Conservation (phyloP, 2,888 invertebrate genomes). For the Tipula vernalis region DNA sequence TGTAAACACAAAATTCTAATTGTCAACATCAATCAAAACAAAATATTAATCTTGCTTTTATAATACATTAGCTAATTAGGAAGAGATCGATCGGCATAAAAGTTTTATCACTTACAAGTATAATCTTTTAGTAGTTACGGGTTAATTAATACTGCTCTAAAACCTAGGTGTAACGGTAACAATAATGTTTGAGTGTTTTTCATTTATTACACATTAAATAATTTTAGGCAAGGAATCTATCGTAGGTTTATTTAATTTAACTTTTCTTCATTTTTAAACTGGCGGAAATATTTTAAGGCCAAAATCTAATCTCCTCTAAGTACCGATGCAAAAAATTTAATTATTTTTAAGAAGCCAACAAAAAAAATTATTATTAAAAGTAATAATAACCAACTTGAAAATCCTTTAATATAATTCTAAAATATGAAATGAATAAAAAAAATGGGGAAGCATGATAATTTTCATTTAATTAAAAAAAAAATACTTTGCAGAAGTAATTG, state of each 20-base stretch:
- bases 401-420: neutral
- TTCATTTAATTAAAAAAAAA: neutral
- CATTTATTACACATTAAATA: too few relatives aligned
- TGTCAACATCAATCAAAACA: too few relatives aligned
- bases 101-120: too few relatives aligned
- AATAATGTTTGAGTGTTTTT: neutral
- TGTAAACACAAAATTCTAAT: too few relatives aligned
- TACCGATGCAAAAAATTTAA: neutral
- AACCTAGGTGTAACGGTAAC: neutral
- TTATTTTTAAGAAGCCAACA: neutral
- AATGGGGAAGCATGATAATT: neutral
- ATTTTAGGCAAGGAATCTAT: neutral
- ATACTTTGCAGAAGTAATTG: too few relatives aligned
- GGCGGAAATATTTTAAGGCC: neutral
- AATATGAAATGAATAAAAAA: neutral
- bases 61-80: too few relatives aligned
- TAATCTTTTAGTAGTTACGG: too few relatives aligned
- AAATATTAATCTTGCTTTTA: too few relatives aligned
- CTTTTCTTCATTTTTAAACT: neutral
- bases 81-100: too few relatives aligned
- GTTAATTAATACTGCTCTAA: neutral
- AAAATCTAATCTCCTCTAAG: neutral
- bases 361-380: neutral
- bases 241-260: neutral
- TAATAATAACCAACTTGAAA: neutral